Conservation (phyloP, 2,888 invertebrate genomes). For the Drosophila silvestris region DNA sequence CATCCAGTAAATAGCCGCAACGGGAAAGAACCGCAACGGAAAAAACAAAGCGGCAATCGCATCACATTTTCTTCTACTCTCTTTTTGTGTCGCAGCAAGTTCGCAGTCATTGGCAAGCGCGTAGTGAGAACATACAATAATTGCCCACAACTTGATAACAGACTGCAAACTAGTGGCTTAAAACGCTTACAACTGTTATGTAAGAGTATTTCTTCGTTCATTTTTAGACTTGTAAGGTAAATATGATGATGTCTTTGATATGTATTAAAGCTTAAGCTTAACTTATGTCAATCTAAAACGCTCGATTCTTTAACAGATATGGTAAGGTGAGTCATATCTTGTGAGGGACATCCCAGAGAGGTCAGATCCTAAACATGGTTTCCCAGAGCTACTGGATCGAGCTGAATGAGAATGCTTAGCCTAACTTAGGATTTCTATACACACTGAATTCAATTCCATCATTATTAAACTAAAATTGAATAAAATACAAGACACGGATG, state of each 20-base stretch:
- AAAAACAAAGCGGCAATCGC: constrained; percentile 41
- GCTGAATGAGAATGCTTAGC: background rate
- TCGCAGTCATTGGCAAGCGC: constrained; percentile 31
- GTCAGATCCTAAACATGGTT: background rate
- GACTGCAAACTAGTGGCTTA: background rate
- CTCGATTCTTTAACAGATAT: background rate
- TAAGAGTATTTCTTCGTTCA: background rate
- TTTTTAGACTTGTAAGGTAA: background rate
- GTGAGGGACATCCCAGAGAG: background rate
- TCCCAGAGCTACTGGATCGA: background rate
- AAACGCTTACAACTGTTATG: background rate
- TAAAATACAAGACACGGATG: no score
- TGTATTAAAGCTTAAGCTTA: background rate
- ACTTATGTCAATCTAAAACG: background rate
- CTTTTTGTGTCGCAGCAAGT: constrained; percentile 56
- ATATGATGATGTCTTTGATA: background rate
- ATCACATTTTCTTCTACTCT: constrained; percentile 33
- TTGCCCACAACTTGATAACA: background rate
- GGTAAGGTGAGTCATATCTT: background rate
- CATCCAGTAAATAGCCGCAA: constrained; percentile 44
- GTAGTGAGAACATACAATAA: constrained; percentile 16
- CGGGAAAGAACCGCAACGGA: constrained; percentile 47
- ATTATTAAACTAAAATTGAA: no score
- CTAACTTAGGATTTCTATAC: no score
- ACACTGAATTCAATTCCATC: no score